These are phyloP conservation scores for Lottia gigantea DNA, from an alignment of 2,888 invertebrate genomes.

Conservation along the genomic window DNA sequence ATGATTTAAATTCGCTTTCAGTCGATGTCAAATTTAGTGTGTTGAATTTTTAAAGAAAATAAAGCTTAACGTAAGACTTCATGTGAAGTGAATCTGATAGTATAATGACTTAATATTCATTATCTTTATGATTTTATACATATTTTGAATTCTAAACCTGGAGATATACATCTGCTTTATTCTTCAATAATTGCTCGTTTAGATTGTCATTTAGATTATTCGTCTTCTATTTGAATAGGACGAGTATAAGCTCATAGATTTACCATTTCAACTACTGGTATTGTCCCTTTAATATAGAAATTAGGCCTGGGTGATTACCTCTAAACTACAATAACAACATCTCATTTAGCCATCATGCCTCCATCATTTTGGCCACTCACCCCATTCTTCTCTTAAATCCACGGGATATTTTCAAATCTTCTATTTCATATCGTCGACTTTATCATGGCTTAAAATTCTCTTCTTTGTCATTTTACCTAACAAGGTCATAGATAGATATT, in stretches of 20 bases:
- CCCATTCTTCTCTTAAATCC: neutral
- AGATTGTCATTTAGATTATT: neutral
- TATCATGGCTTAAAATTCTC: neutral
- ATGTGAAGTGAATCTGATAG: too few species aligned
- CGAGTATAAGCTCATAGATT: neutral
- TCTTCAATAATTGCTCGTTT: constrained; percentile 5
- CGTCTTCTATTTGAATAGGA: neutral
- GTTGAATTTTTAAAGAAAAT: too few species aligned
- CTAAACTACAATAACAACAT: neutral
- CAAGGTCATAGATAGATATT: constrained; percentile 4
- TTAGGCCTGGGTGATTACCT: constrained; percentile 5
- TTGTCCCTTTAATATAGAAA: neutral
- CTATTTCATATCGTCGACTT: neutral
- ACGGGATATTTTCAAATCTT: neutral
- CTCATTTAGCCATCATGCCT: neutral
- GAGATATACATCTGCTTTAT: neutral
- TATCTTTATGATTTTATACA: too few species aligned
- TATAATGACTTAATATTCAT: too few species aligned
- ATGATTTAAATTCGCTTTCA: too few species aligned
- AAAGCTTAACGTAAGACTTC: too few species aligned
- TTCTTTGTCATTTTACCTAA: neutral
- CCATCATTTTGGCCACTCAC: too few species aligned
- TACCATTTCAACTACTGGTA: neutral
- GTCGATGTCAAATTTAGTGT: too few species aligned
- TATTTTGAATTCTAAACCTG: too few species aligned